Percentiles rank a stretch among this genome's conserved stretches.
Conservation (phyloP, 2,113 vertebrate species). For the Myocastor coypus region DNA sequence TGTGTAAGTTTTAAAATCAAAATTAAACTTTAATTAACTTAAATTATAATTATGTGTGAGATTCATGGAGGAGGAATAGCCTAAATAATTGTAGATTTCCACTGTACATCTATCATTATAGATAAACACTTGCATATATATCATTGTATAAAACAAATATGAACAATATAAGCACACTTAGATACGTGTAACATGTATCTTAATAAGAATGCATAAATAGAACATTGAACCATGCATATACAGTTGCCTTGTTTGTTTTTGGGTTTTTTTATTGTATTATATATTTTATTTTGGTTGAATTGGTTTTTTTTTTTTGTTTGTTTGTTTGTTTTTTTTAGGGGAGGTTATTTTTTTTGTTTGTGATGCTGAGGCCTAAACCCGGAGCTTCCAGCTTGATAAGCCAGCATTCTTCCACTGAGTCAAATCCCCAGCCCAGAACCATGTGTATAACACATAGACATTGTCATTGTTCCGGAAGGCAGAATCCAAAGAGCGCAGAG, state of each 20-base stretch:
- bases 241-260: too few relatives aligned
- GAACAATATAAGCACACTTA: background rate
- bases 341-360: too few relatives aligned
- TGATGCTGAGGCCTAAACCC: too few relatives aligned
- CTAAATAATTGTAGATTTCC: background rate
- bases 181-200: background rate
- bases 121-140: background rate
- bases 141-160: background rate
- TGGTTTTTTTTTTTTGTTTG: too few relatives aligned
- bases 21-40: background rate
- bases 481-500: too few relatives aligned
- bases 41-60: background rate
- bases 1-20: conserved; percentile 24
- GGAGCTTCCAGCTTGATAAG: too few relatives aligned
- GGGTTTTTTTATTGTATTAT: background rate
- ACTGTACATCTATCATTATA: background rate
- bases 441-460: background rate
- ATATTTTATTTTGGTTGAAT: too few relatives aligned
- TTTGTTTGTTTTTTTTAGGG: too few relatives aligned
- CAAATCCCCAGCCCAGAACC: too few relatives aligned
- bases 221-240: too few relatives aligned
- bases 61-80: background rate
- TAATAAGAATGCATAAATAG: too few relatives aligned
- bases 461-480: background rate
- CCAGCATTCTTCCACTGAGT: too few relatives aligned